These are phyloP conservation scores for Drosophila rubida DNA, from an alignment of 2,888 invertebrate genomes.

Conservation along the genomic window DNA sequence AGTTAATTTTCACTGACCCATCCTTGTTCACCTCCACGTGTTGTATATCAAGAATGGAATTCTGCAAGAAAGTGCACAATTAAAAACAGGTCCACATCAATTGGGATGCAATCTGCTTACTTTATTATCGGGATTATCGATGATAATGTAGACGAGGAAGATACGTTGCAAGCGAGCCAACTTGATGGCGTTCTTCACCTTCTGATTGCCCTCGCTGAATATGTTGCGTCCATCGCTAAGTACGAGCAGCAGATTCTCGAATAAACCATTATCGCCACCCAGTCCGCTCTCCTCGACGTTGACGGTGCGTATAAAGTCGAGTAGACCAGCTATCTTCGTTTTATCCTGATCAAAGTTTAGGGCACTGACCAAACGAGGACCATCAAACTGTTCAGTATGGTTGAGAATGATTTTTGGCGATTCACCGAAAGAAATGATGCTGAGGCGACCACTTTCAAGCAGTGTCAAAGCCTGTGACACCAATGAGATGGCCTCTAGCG, in stretches of 20 bases:
- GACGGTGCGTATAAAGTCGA: slow-evolving; percentile 91
- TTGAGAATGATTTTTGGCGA: slow-evolving; percentile 93
- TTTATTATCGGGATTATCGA: slow-evolving; percentile 97
- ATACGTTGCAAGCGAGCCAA: slow-evolving; percentile 92
- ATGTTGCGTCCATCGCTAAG: slow-evolving; percentile 98
- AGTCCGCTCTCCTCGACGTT: slow-evolving; percentile 85
- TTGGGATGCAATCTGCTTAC: slow-evolving; percentile 84
- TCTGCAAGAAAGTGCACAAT: slow-evolving; percentile 86
- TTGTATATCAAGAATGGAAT: slow-evolving; percentile 95
- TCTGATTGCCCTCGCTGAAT: slow-evolving; percentile 93
- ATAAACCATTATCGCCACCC: slow-evolving; percentile 83
- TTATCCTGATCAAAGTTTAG: slow-evolving; percentile 95
- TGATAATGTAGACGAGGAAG: slow-evolving; percentile 97
- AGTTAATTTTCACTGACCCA: slow-evolving; percentile 87
- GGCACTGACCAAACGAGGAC: slow-evolving; percentile 91
- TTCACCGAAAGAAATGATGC: slow-evolving; percentile 96
- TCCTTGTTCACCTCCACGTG: slow-evolving; percentile 86
- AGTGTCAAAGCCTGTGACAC: slow-evolving; percentile 95
- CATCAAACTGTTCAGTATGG: slow-evolving; percentile 93
- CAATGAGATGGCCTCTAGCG: slow-evolving; percentile 97
- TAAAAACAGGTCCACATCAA: background rate
- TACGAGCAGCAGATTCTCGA: slow-evolving; percentile 91
- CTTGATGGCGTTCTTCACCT: slow-evolving; percentile 91
- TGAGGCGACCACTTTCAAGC: slow-evolving; percentile 96
- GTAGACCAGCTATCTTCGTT: slow-evolving; percentile 93